Evolutionary conservation across 2,888 invertebrate genomes (phyloP).

Genomic region (Tetrapedia diversipes): DNA sequence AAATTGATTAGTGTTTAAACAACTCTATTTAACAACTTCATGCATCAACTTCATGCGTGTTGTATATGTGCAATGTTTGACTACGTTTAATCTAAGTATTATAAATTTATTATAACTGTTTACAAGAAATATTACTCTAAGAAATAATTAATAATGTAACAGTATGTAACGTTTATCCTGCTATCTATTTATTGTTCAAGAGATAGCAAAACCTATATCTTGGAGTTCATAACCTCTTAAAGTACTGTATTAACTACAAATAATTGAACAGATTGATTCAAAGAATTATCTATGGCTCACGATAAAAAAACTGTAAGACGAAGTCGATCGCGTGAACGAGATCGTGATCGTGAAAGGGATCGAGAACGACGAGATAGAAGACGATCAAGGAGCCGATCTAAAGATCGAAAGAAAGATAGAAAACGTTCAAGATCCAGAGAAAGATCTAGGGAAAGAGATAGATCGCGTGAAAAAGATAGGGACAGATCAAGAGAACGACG

Average conservation of each 20-base stretch:
- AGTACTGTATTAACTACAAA: not conserved
- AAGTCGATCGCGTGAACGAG: slow-evolving; percentile 83
- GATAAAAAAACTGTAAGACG: slow-evolving; percentile 84
- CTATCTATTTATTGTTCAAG: not conserved
- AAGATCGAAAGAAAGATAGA: slow-evolving; percentile 73
- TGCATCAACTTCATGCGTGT: no score
- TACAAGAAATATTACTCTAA: not conserved
- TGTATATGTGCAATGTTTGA: slow-evolving; percentile 1
- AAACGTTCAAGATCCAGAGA: slow-evolving; percentile 74
- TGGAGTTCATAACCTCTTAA: slow-evolving; percentile 31
- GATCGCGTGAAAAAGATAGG: slow-evolving; percentile 80
- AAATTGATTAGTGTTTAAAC: not conserved
- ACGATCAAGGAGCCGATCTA: slow-evolving; percentile 78
- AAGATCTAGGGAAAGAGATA: slow-evolving; percentile 82
- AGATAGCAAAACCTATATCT: not conserved
- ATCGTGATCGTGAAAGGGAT: slow-evolving; percentile 81
- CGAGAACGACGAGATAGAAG: slow-evolving; percentile 76
- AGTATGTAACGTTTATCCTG: not conserved
- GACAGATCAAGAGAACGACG: slow-evolving; percentile 72
- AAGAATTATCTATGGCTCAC: slow-evolving; percentile 78
- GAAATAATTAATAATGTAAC: not conserved
- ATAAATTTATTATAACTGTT: not conserved
- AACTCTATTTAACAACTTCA: slow-evolving; percentile 1
- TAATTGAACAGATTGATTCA: not conserved
- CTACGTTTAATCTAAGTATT: not conserved